Percentiles rank a stretch among this genome's conserved stretches.
Evolutionary conservation across 2,797 vertebrate genomes (phyloP).

Genomic region (Aratinga solstitialis): DNA sequence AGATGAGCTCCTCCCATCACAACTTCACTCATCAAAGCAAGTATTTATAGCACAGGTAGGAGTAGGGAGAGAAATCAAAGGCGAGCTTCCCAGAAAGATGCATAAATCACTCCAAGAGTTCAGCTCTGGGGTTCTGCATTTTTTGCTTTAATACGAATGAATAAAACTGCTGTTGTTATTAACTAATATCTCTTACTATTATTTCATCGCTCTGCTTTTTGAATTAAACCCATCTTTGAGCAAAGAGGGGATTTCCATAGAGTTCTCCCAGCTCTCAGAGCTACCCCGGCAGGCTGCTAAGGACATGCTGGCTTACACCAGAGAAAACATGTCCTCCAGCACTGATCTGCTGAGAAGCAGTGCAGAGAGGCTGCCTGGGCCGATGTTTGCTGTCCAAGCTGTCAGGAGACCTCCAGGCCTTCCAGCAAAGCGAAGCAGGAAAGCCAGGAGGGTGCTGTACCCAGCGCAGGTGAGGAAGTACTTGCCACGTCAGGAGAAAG

Average conservation of each 20-base stretch:
- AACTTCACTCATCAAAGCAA: constrained; percentile 61
- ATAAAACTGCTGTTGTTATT: not conserved
- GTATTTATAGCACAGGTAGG: constrained; percentile 70
- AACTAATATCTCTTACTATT: constrained; percentile 3
- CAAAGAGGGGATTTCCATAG: not conserved
- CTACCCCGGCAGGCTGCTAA: not conserved
- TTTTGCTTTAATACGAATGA: not conserved
- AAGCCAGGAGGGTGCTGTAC: constrained; percentile 58
- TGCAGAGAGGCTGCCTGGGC: not conserved
- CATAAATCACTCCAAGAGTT: constrained; percentile 66
- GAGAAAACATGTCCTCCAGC: constrained; percentile 8
- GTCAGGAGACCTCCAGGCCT: constrained; percentile 5
- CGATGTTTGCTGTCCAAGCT: not conserved
- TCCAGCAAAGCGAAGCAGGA: constrained; percentile 28
- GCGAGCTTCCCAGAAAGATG: constrained; percentile 41
- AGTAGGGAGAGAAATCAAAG: constrained; percentile 42
- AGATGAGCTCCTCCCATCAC: constrained; percentile 47
- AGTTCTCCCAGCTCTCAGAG: constrained; percentile 13
- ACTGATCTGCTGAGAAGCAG: constrained; percentile 7
- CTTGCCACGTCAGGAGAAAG: constrained; percentile 49
- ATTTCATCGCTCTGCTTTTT: not conserved
- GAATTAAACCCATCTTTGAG: not conserved
- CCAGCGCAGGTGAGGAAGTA: constrained; percentile 43
- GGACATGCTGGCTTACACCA: not conserved
- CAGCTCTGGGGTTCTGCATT: constrained; percentile 53